A percentile compares a stretch with the other conserved stretches of the same genome.
These are phyloP conservation scores for Dasyurus viverrinus DNA, from an alignment of 2,113 vertebrate species.

Conservation along the genomic window DNA sequence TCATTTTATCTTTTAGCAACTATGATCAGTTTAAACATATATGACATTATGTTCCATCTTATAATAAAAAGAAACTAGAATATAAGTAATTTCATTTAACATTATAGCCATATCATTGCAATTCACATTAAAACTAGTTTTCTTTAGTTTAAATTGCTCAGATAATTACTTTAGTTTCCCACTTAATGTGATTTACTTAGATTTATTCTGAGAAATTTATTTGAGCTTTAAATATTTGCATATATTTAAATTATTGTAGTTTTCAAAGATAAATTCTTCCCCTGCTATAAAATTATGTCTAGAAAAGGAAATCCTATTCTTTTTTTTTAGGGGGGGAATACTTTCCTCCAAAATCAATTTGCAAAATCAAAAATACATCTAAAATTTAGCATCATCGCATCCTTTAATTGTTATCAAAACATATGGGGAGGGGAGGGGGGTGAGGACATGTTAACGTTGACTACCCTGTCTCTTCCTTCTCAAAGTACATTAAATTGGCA, in stretches of 20 bases:
- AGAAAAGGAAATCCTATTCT: not conserved
- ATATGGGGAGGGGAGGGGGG: too few species aligned
- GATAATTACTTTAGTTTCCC: not conserved
- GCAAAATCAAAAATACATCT: constrained; percentile 32
- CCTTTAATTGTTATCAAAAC: not conserved
- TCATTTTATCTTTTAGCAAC: constrained; percentile 62
- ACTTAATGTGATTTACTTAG: not conserved
- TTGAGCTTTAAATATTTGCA: not conserved
- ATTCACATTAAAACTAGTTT: not conserved
- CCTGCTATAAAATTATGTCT: not conserved
- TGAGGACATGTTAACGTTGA: not conserved
- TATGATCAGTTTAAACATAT: constrained; percentile 62
- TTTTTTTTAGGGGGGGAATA: not conserved
- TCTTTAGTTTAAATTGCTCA: not conserved
- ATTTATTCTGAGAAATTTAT: constrained; percentile 26
- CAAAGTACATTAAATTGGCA: not conserved
- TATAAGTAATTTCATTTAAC: not conserved
- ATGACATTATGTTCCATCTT: constrained; percentile 25
- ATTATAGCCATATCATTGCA: not conserved
- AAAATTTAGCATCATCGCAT: not conserved
- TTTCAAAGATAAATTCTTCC: not conserved
- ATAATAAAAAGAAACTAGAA: constrained; percentile 31
- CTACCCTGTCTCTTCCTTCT: not conserved
- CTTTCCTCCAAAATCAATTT: not conserved
- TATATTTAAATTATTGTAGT: constrained; percentile 16